Conservation (phyloP, 1,140 invertebrate species). For the Anthonomus grandis region DNA sequence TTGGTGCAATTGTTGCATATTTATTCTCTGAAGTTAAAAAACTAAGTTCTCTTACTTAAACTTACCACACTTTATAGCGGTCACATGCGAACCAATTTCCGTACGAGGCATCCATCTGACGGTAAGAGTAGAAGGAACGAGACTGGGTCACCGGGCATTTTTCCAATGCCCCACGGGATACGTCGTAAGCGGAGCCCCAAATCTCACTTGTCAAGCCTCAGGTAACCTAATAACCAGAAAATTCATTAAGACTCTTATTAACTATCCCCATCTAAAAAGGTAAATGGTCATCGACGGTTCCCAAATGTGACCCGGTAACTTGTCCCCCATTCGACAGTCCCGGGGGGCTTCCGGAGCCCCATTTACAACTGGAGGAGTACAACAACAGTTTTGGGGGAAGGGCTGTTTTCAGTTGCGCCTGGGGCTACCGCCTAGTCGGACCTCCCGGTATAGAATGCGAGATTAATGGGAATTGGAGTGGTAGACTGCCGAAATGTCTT, state of each 20-base stretch:
- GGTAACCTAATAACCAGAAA: conserved; percentile 52
- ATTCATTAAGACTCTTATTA: not conserved
- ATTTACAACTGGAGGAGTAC: conserved; percentile 58
- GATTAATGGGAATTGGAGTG: conserved; percentile 73
- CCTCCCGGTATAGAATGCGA: conserved; percentile 72
- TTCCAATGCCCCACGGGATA: conserved; percentile 72
- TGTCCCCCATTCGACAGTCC: conserved; percentile 62
- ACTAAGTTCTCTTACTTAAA: no score
- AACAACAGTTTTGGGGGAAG: conserved; percentile 65
- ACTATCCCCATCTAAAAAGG: conserved; percentile 51
- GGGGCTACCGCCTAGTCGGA: conserved; percentile 73
- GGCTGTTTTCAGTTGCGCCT: conserved; percentile 76
- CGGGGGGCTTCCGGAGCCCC: conserved; percentile 52
- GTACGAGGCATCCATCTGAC: conserved; percentile 47
- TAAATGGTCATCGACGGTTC: conserved; percentile 71
- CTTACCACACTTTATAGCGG: conserved; percentile 49
- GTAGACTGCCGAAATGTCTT: conserved; percentile 67
- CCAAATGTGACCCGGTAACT: conserved; percentile 67
- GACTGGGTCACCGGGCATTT: conserved; percentile 62
- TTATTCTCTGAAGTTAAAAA: no score
- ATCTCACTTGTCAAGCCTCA: conserved; percentile 72
- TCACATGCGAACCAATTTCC: conserved; percentile 57
- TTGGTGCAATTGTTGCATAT: no score
- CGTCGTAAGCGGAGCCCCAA: conserved; percentile 62
- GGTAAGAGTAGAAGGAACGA: conserved; percentile 62